Percentiles rank a stretch among this genome's conserved stretches.
These are phyloP conservation scores for Podabrus alpinus DNA, from an alignment of 2,888 invertebrate genomes.

Conservation along the genomic window DNA sequence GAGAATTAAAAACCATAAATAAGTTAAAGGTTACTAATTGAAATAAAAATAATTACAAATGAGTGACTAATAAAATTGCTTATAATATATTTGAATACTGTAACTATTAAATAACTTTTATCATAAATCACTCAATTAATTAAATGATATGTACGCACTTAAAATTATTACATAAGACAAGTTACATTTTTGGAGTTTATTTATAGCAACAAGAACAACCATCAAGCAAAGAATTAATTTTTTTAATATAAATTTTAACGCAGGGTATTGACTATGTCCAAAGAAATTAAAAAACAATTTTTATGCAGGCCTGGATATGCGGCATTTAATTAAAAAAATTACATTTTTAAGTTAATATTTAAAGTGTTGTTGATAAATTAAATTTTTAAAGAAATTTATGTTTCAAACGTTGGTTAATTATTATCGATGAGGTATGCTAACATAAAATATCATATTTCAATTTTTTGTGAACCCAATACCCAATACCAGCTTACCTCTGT, in stretches of 20 bases:
- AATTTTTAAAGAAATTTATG: neutral
- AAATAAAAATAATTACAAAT: neutral
- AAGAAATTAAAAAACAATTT: neutral
- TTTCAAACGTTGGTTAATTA: neutral
- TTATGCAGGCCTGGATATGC: neutral
- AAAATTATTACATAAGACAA: neutral
- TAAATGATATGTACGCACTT: neutral
- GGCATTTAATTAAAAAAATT: too few species aligned
- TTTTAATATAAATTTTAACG: too few species aligned
- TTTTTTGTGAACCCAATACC: neutral
- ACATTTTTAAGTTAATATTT: too few species aligned
- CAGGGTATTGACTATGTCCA: too few species aligned
- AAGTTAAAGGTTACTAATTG: neutral
- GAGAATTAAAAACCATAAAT: neutral
- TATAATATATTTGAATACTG: neutral
- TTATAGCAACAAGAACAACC: neutral
- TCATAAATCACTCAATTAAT: slow-evolving; percentile 1
- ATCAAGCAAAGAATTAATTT: neutral
- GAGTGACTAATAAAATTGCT: neutral
- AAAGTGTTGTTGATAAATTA: too few species aligned
- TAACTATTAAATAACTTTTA: neutral
- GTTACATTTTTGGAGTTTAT: neutral
- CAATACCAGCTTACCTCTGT: neutral
- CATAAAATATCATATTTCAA: neutral
- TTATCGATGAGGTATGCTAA: neutral